Conservation (phyloP, 2,797 vertebrate species). For the Picus viridis region DNA sequence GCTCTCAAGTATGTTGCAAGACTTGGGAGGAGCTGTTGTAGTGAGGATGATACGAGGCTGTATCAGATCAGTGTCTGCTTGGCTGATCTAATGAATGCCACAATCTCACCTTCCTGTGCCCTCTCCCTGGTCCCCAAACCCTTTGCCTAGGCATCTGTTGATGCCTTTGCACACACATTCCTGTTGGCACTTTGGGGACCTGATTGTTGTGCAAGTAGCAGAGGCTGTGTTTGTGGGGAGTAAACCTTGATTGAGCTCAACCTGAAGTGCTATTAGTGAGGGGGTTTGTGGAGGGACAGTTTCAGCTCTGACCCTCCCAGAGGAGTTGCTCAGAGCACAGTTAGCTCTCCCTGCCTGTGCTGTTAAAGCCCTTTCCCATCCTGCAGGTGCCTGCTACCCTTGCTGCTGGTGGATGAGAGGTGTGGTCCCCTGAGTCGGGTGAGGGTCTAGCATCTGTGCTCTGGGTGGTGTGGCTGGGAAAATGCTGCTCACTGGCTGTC, state of each 20-base stretch:
- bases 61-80: neutral
- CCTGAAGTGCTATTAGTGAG: neutral
- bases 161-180: neutral
- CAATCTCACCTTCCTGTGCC: neutral
- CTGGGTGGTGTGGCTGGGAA: neutral
- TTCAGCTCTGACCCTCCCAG: neutral
- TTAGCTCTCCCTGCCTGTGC: neutral
- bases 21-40: neutral
- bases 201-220: neutral
- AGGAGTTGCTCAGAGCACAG: neutral
- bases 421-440: neutral
- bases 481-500: neutral
- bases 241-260: neutral
- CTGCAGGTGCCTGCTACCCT: neutral
- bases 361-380: neutral
- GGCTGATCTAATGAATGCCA: neutral
- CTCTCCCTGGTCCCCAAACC: neutral
- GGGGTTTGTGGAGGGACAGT: fast-evolving
- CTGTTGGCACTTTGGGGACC: neutral
- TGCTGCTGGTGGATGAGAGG: neutral
- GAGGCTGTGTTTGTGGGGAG: neutral
- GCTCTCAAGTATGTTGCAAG: neutral
- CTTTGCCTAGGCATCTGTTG: neutral
- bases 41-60: neutral
- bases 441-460: neutral